Evolutionary conservation across 2,113 vertebrate genomes (phyloP).

Genomic region (Centrocercus urophasianus): DNA sequence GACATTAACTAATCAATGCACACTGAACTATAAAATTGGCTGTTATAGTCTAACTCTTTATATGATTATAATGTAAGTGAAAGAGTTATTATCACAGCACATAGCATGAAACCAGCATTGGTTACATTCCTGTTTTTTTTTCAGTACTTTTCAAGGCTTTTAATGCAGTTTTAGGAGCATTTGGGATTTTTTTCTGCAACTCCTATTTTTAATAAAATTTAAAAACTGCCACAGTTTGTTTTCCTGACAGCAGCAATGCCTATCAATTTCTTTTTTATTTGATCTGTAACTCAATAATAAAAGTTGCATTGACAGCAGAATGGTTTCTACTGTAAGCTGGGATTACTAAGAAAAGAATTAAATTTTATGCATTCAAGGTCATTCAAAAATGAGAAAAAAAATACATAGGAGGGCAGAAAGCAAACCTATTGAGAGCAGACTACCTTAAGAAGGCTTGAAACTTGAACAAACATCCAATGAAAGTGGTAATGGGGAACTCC

Average conservation of each 20-base stretch:
- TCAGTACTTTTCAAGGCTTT: rapidly evolving
- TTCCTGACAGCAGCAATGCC: neutral
- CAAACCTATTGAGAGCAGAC: neutral
- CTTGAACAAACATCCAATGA: neutral
- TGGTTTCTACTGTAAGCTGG: neutral
- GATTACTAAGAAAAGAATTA: neutral
- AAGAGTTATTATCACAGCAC: neutral
- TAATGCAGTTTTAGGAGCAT: neutral
- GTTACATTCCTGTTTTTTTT: neutral
- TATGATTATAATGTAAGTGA: neutral
- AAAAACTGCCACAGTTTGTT: neutral
- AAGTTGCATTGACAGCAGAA: neutral
- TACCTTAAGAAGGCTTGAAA: neutral
- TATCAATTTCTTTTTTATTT: neutral
- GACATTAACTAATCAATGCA: neutral
- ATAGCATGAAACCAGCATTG: neutral
- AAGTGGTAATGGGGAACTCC: neutral
- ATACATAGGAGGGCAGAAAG: neutral
- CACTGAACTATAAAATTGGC: neutral
- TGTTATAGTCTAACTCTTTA: neutral
- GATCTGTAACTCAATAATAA: neutral
- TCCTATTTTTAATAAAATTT: neutral
- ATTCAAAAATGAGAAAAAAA: neutral
- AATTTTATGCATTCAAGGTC: neutral
- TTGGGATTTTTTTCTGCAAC: neutral